Percentiles rank a stretch among this genome's conserved stretches.
Evolutionary conservation across 1,140 invertebrate genomes (phyloP).

Genomic region (Agrypnia vestita): DNA sequence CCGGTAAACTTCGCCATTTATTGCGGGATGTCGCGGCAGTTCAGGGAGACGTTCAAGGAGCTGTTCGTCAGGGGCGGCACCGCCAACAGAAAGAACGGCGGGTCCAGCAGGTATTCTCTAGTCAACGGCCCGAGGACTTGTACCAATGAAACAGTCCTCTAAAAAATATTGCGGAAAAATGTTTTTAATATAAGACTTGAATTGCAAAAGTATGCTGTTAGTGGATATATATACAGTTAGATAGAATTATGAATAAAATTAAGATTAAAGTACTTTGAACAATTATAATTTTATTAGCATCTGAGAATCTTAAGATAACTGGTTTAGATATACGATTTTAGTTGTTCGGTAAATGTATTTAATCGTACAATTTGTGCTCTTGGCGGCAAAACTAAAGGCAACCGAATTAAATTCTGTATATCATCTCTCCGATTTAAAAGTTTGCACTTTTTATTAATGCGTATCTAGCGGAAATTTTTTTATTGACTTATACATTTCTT

Average conservation of each 20-base stretch:
- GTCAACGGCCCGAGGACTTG: constrained; percentile 86
- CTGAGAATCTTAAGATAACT: neutral
- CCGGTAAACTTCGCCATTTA: constrained; percentile 97
- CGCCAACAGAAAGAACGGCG: constrained; percentile 76
- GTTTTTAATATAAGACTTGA: neutral
- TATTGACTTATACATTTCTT: too few relatives aligned
- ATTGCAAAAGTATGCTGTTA: neutral
- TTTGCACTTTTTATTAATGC: too few relatives aligned
- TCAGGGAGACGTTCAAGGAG: constrained; percentile 94
- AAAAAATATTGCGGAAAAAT: constrained; percentile 63
- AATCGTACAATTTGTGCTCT: too few relatives aligned
- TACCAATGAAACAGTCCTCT: constrained; percentile 88
- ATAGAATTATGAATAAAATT: neutral
- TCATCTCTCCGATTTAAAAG: too few relatives aligned
- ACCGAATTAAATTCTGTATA: too few relatives aligned
- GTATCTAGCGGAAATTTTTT: too few relatives aligned
- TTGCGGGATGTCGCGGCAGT: constrained; percentile 95
- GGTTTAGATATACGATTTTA: neutral
- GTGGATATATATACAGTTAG: neutral
- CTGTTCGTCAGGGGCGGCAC: constrained; percentile 82
- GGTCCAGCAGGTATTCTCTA: constrained; percentile 82
- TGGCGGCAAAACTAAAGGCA: too few relatives aligned
- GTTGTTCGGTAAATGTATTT: too few relatives aligned
- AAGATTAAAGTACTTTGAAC: neutral
- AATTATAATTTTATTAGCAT: neutral